Conservation (phyloP, 2,888 invertebrate species). For the Empis livida region DNA sequence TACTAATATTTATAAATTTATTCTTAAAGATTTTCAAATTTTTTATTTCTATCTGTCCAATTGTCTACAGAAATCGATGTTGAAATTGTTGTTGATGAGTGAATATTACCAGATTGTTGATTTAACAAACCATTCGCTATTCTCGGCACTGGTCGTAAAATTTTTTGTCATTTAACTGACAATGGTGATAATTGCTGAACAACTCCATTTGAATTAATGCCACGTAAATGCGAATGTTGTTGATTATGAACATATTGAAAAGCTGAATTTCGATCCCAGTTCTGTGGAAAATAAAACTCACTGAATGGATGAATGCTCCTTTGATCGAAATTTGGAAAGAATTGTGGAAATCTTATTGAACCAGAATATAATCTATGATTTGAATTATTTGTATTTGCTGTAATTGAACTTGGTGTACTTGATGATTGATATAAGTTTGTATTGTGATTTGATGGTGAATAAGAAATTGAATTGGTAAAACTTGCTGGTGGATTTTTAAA, state of each 20-base stretch:
- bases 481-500: conserved; percentile 10
- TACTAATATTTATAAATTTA: neutral
- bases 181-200: conserved; percentile 15
- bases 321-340: conserved; percentile 22
- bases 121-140: conserved; percentile 20
- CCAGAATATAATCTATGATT: conserved; percentile 5
- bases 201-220: conserved; percentile 5
- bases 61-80: conserved; percentile 3
- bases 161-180: conserved; percentile 32
- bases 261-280: conserved; percentile 31
- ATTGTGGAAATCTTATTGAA: conserved; percentile 20
- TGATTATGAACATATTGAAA: conserved; percentile 34
- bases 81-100: conserved; percentile 14
- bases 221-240: neutral
- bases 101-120: conserved; percentile 4
- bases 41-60: too few relatives aligned
- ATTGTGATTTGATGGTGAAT: conserved; percentile 7
- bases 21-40: too few relatives aligned
- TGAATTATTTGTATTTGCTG: conserved; percentile 8
- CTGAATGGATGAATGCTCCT: conserved; percentile 30
- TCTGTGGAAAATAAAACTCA: conserved; percentile 32
- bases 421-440: conserved; percentile 7
- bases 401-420: conserved; percentile 4
- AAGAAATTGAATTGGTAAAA: conserved; percentile 6
- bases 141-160: conserved; percentile 33